Evolutionary conservation across 2,113 vertebrate species (phyloP).

Genomic region (Dicaeum eximium): DNA sequence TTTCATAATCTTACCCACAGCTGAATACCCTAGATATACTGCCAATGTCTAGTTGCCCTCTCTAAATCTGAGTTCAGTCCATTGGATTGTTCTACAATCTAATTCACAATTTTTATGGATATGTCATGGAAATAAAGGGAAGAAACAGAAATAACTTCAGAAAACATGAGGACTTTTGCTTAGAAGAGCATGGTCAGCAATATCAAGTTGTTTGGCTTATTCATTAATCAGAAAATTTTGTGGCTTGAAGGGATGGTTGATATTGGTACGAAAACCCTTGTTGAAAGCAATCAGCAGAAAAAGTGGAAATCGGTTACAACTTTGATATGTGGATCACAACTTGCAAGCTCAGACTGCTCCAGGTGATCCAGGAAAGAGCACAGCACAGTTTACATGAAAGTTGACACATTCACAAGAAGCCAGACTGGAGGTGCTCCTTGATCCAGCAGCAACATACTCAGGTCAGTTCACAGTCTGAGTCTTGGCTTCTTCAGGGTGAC

Average conservation of each 20-base stretch:
- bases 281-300: neutral
- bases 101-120: neutral
- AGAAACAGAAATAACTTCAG: neutral
- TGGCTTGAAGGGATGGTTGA: neutral
- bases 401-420: neutral
- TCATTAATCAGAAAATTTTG: neutral
- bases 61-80: neutral
- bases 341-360: neutral
- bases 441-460: neutral
- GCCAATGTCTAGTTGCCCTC: neutral
- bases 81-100: neutral
- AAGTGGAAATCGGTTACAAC: neutral
- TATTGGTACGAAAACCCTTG: neutral
- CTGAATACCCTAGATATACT: neutral
- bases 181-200: neutral
- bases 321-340: neutral
- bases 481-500: neutral
- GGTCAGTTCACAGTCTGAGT: neutral
- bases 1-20: neutral
- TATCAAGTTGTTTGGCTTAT: neutral
- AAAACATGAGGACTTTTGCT: neutral
- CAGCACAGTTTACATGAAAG: neutral
- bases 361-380: neutral
- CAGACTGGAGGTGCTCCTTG: neutral
- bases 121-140: neutral